Evolutionary conservation across 2,888 invertebrate species (phyloP), one percentile per base, ranked within the genome.

Genomic region (Horisme vitalbata): DNA sequence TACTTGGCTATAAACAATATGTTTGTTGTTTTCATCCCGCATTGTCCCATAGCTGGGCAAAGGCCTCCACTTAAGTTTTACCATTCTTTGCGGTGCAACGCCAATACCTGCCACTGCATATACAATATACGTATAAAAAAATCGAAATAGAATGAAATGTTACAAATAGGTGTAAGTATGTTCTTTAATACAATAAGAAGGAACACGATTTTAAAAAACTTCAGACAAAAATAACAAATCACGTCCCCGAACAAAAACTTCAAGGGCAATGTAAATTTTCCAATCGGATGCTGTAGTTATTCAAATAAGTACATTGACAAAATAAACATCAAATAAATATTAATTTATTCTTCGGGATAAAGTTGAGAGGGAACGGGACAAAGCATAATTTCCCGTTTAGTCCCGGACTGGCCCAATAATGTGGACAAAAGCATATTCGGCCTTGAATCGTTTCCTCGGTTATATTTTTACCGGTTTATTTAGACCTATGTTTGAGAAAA

Each of bases 271-370:
- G 38, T 21, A 30, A 21, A 30, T 30, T 30, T 38, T 31, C 27
- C 44, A 31, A 44, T 37, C 44, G 26, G 24, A 26, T 31, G n/a
- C 32, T 23, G 14, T 14, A 37, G 31, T 15, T 24, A 39, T 39
- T 31, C 44, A 33, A 45, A 37, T 13, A 30, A 37, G 27, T 44
- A 30, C 23, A 31, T 31, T 44, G 36, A 33, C 21, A 38, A 38
- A 23, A 26, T 13, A 31, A 18, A 52, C 48, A 57, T 41, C 46
- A 33, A 37, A 55, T 54, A 61, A 61, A 65, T 61, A 65, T 63
- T 62, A 62, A 66, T 66, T 50, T 65, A 65, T 64, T 63, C 59
- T 55, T 48, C 43, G 48, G 58, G 57, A 61, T 57, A 53, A 53
- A 59, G 59, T 54, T 52, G 50, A 12, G n/a, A 54, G 26, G 48